A percentile compares a stretch with the other conserved stretches of the same genome.
Conservation (phyloP, 2,113 vertebrate genomes). For the Onychostruthus taczanowskii region DNA sequence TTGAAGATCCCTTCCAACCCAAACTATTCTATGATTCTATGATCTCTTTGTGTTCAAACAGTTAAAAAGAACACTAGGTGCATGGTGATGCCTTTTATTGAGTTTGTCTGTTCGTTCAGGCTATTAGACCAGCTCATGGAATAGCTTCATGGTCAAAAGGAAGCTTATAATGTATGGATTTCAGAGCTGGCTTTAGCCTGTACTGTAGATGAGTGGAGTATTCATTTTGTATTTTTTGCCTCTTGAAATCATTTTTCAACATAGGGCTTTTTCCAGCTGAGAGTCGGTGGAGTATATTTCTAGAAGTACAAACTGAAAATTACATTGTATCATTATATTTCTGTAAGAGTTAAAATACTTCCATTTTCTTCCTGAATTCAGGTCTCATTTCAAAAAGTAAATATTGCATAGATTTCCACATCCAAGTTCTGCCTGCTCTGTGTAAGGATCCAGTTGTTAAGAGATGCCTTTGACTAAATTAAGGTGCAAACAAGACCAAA, state of each 20-base stretch:
- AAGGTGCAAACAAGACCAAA: neutral
- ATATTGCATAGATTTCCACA: neutral
- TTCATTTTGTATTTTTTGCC: neutral
- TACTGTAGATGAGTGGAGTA: neutral
- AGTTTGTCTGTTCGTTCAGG: neutral
- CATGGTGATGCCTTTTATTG: neutral
- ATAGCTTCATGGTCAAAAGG: neutral
- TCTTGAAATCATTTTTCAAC: neutral
- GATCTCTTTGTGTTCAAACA: neutral
- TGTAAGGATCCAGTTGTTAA: rapidly evolving
- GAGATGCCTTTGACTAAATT: neutral
- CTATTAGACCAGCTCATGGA: neutral
- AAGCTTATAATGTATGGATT: neutral
- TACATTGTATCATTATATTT: rapidly evolving
- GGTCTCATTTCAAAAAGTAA: neutral
- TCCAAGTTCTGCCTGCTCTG: neutral
- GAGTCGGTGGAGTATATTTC: neutral
- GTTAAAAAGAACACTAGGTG: neutral
- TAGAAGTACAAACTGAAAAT: neutral
- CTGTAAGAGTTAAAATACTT: neutral
- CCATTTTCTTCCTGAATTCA: neutral
- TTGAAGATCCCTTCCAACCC: neutral
- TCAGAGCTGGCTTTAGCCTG: neutral
- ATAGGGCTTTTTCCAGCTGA: neutral
- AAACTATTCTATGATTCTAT: neutral